Evolutionary conservation across 2,888 invertebrate genomes (phyloP).

Genomic region (Orthosia gracilis): DNA sequence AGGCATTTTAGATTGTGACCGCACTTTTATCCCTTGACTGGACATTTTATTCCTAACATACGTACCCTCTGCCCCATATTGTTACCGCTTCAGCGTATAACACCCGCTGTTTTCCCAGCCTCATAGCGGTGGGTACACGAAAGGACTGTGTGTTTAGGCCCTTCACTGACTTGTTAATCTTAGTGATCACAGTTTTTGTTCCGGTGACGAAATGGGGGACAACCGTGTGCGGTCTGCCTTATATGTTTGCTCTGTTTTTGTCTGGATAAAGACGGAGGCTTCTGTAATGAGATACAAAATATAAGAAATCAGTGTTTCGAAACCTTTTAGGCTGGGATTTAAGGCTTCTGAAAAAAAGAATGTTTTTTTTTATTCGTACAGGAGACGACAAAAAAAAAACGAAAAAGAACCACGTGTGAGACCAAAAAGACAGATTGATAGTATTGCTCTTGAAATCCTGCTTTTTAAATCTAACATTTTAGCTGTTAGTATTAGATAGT

Average conservation of each 20-base stretch:
- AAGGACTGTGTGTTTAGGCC: conserved; percentile 79
- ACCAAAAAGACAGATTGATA: no score
- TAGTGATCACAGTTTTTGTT: conserved; percentile 73
- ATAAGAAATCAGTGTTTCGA: conserved; percentile 28
- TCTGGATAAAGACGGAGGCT: conserved; percentile 38
- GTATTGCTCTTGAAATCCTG: no score
- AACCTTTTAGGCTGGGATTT: conserved; percentile 2
- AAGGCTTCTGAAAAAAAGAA: not conserved
- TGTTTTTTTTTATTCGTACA: no score
- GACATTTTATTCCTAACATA: not conserved
- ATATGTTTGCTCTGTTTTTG: conserved; percentile 63
- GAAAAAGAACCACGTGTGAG: no score
- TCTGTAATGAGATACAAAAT: conserved; percentile 51
- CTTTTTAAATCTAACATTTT: not conserved
- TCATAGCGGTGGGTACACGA: conserved; percentile 60
- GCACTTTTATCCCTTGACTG: no score
- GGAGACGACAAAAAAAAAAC: no score
- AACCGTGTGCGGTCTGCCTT: conserved; percentile 62
- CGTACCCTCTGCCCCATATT: no score
- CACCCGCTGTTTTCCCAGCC: conserved; percentile 45
- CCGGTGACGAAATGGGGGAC: conserved; percentile 67
- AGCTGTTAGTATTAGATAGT: not conserved
- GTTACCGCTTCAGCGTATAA: conserved; percentile 8
- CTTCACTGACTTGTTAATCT: conserved; percentile 82
- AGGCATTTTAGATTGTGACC: no score